phyloP scores from a whole-genome alignment of 2,797 vertebrate genomes.

The Monodelphis domestica region DNA sequence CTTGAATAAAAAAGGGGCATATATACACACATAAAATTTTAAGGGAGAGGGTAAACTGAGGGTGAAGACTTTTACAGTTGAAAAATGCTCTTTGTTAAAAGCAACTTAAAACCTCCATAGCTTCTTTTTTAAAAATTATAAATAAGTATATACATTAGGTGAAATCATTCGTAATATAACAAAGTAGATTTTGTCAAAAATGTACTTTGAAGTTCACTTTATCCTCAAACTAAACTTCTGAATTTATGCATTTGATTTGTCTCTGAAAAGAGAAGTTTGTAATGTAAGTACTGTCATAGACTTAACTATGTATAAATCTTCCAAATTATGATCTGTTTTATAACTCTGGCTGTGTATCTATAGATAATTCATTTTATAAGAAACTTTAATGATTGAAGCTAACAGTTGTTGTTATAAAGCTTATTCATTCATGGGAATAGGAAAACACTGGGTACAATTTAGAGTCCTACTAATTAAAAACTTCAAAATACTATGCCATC shows the following conservation, averaged over 20 bases:
- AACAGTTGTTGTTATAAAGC: slow-evolving; percentile 22
- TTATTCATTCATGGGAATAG: slow-evolving; percentile 20
- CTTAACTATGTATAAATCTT: slow-evolving; percentile 42
- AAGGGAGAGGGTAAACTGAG: neutral
- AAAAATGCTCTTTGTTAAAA: slow-evolving; percentile 30
- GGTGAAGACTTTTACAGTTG: neutral
- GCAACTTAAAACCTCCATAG: slow-evolving; percentile 33
- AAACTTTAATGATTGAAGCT: slow-evolving; percentile 29
- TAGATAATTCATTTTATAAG: slow-evolving; percentile 51
- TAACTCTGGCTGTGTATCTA: slow-evolving; percentile 36
- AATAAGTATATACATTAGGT: slow-evolving; percentile 35
- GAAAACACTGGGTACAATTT: slow-evolving; percentile 18
- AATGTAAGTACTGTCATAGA: neutral
- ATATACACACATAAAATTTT: neutral
- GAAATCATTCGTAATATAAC: slow-evolving; percentile 45
- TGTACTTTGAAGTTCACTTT: slow-evolving; percentile 13
- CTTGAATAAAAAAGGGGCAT: neutral
- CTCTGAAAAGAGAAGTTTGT: neutral
- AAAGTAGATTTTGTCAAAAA: slow-evolving; percentile 43
- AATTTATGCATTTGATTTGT: slow-evolving; percentile 23
- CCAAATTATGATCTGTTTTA: slow-evolving; percentile 41
- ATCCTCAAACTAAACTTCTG: neutral
- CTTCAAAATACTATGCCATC: slow-evolving; percentile 34
- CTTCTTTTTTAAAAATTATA: slow-evolving; percentile 27
- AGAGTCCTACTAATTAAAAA: slow-evolving; percentile 56